Evolutionary conservation across 2,797 vertebrate species (phyloP).

Genomic region (Lindbergichthys nudifrons): DNA sequence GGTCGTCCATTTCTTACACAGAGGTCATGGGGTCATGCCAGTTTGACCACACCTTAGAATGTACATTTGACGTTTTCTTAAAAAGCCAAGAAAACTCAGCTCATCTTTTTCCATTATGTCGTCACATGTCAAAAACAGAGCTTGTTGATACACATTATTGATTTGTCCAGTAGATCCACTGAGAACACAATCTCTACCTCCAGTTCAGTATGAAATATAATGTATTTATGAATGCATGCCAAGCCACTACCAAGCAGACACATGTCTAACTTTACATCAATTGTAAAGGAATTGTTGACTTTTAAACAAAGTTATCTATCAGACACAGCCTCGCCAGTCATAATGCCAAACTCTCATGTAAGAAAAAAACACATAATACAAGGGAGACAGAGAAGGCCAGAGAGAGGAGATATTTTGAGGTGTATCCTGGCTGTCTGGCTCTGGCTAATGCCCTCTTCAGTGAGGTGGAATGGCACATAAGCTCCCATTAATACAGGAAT

Average conservation of each 20-base stretch:
- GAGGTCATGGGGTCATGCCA: slow-evolving; percentile 4
- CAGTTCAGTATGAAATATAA: not conserved
- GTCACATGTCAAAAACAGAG: slow-evolving; percentile 4
- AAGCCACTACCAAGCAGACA: slow-evolving; percentile 21
- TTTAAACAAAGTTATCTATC: slow-evolving; percentile 19
- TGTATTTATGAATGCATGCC: slow-evolving; percentile 11
- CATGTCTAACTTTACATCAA: not conserved
- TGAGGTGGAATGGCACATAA: slow-evolving; percentile 84
- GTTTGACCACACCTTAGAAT: slow-evolving; percentile 3
- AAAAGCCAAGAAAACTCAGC: slow-evolving; percentile 10
- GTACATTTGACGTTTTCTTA: slow-evolving; percentile 3
- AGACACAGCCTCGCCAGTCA: not conserved
- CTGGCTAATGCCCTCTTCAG: slow-evolving; percentile 81
- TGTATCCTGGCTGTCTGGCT: slow-evolving; percentile 81
- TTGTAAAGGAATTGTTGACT: slow-evolving; percentile 12
- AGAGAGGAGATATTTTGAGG: slow-evolving; percentile 81
- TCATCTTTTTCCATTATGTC: not conserved
- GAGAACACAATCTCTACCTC: not conserved
- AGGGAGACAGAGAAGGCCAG: slow-evolving; percentile 58
- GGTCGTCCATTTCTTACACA: slow-evolving; percentile 1
- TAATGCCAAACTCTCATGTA: slow-evolving; percentile 49
- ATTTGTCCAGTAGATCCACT: slow-evolving; percentile 3
- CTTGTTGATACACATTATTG: not conserved
- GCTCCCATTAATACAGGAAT: slow-evolving; percentile 88
- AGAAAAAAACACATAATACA: slow-evolving; percentile 50